Evolutionary conservation across 2,888 invertebrate species (phyloP), one percentile per base, ranked within the genome.

Genomic region (Nephrotoma appendiculata): DNA sequence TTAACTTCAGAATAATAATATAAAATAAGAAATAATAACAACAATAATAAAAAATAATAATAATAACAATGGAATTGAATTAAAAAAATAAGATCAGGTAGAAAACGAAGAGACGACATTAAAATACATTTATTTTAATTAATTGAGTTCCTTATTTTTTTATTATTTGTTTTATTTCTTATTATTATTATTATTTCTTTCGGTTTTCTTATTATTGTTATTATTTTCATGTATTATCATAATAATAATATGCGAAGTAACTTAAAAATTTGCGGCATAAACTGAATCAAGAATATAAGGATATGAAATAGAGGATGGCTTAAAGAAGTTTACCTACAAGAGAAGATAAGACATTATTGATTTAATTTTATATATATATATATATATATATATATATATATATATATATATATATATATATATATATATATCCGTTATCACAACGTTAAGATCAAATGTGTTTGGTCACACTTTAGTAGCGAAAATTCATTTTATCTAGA

Each of bases 71-170:
- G 84, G 84, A 84, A 84, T 84, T 84, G 84, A 84, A 84, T 84
- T 84, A 84, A 84, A 71, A 84, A 84, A 84, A 84, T 42, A 84
- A 84, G 84, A 42, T 42, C 2, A 84, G 6, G 15, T n/a, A 84
- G 9, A 31, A 71, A 71, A 71, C 31, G 84, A 84, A 43, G 84
- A 84, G 42, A 84, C 41, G 84, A 84, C 84, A 84, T 84, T 84
- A 84, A 84, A 84, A 84, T 84, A 84, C 84, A 84, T 84, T 84
- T 84, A 84, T 84, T 84, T 84, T 84, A 84, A 84, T 84, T 84
- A 84, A 84, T 84, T 84, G 84, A 84, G 84, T 84, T 84, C 84
- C 84, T 42, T 42, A 42, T 84, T 42, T 84, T 84, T 84, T 84
- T 48, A 11, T 48, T 48, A 12, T 48, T 12, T 12, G n/a, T n/a